Base-by-base conservation (phyloP, 2,113 vertebrate genomes). In the Romanogobio albipinnatus region DNA sequence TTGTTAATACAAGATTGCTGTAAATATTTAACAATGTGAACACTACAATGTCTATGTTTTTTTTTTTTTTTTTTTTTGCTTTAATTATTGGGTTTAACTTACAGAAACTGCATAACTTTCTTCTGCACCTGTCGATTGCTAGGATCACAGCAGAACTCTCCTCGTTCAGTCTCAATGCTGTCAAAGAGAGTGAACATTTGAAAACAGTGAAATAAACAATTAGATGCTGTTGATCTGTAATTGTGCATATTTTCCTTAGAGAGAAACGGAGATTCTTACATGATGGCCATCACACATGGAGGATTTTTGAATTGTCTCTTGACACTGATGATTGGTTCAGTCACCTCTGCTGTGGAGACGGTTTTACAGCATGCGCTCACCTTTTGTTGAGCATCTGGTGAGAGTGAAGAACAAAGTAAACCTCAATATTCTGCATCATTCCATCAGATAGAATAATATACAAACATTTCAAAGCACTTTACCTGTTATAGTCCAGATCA, bases 401-500 rank as follows among this genome's bases (percentile, higher is more conserved):
- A 70, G 1, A 22, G 1, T 4, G 29, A 70, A 64, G 62, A 71
- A 43, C 19, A 29, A 29, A 29, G 29, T 15, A 64, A 17, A 33
- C 66, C 33, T 19, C 64, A 68, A 39, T 14, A 68, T 68, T 68
- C 17, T 19, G 15, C 33, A 68, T 26, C 1, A 0, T 14, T 64
- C 5, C 61, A 66, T 19, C 22, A 29, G 29, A 29, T 29, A 43
- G 58, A 22, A n/a, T 15, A 61, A 6, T 66, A 29, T 17, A 59
- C 58, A 19, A 49, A 36, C 26, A 66, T 5, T 6, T 29, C 6
- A 4, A 75, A 51, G 47, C 3, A 2, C 14, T 75, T 75, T 24
- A 87, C 83, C 83, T 85, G 83, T 79, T 73, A 64, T 13, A 19
- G 73, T 78, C 73, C 83, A 82, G 83, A 64, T 71, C 43, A 75